Base-by-base conservation (phyloP, 2,113 vertebrate species). In the Cathartes aura region DNA sequence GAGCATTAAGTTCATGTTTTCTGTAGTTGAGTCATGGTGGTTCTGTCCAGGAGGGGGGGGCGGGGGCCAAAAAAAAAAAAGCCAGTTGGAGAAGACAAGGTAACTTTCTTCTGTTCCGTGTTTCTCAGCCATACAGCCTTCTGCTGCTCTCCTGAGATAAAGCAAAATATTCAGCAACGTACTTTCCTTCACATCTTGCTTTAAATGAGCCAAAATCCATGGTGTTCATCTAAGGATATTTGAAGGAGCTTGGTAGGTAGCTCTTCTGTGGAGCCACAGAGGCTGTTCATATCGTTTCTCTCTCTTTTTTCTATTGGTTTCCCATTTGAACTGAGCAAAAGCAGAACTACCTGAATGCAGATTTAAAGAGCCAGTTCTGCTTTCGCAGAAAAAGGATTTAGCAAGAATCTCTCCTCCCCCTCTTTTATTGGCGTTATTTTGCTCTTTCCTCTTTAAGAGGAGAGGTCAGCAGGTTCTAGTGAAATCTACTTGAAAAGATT, bases 301-400 rank as follows among this genome's bases (percentile, higher is more conserved):
- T 70, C 26, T 87, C 23, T 40, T 21, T 60, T 87, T 72, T 76
- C 47, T 47, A 3, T 40, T 60, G 40, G 36, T 87, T 96, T 95
- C 22, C 30, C 36, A 64, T 72, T 68, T 91, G 64, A 93, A 68
- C 52, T 63, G 43, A 64, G 81, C 60, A 50, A 87, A 97, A 95
- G 92, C 83, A 95, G 81, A 96, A 90, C 89, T 53, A 66, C 66
- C 70, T 75, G 70, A 79, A 64, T n/a, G 76, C 48, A 87, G 16
- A 70, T 20, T 81, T 21, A 36, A 59, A 72, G 32, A 83, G 34
- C 6, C 50, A 74, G 80, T 96, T 95, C 91, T 93, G 76, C 70
- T 97, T 94, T 89, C 6, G 17, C 73, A 82, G 70, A 90, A 92
- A 71, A 21, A 83, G 43, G 30, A 22, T 82, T 92, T 92, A 74